Evolutionary conservation across 2,113 vertebrate species (phyloP).

Genomic region (Thunnus thynnus): DNA sequence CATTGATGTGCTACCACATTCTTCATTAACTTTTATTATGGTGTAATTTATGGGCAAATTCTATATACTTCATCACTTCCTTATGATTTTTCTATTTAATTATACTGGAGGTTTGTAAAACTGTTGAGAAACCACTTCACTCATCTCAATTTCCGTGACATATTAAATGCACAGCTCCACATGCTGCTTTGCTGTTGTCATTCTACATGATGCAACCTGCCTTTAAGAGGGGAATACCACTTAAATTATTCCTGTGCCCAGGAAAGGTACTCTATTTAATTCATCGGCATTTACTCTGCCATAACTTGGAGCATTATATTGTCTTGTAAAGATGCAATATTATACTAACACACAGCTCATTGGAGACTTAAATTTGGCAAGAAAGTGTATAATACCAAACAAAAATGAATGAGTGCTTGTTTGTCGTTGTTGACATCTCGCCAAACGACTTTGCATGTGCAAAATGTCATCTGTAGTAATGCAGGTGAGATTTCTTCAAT

Average conservation of each 20-base stretch:
- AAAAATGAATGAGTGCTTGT: neutral
- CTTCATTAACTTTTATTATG: neutral
- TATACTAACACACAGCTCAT: conserved; percentile 42
- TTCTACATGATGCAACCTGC: conserved; percentile 49
- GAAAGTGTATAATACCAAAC: neutral
- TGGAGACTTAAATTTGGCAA: neutral
- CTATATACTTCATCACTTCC: neutral
- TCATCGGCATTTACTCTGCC: neutral
- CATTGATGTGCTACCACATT: neutral
- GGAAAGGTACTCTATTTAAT: neutral
- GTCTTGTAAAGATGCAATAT: conserved; percentile 6
- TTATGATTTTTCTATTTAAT: neutral
- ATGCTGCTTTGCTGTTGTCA: conserved; percentile 59
- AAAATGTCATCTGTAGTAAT: no score
- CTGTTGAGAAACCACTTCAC: neutral
- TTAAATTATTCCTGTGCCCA: conserved; percentile 34
- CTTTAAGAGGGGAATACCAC: conserved; percentile 70
- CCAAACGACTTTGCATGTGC: neutral
- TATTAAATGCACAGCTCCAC: conserved; percentile 48
- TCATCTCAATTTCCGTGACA: conserved; percentile 20
- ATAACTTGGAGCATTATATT: neutral
- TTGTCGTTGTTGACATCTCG: neutral
- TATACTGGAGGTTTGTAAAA: neutral
- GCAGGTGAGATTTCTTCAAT: neutral
- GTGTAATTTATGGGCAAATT: neutral